Base-by-base conservation (phyloP, 2,113 vertebrate genomes). In the Pipa parva region DNA sequence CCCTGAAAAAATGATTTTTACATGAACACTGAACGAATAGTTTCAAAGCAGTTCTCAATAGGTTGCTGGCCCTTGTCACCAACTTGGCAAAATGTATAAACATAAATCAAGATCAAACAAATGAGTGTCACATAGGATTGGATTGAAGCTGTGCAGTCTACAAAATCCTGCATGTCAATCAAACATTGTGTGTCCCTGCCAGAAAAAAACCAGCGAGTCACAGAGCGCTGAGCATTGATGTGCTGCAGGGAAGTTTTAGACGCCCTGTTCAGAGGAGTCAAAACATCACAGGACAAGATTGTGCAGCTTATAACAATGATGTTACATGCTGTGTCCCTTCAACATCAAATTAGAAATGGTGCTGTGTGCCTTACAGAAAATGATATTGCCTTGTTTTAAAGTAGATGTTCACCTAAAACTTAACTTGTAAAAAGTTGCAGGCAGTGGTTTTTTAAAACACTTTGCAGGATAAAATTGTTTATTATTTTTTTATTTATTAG, bases 121-220 rank as follows among this genome's bases (percentile, higher is more conserved):
- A 29, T 13, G 7, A 27, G 57, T 60, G 58, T 54, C 57, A 70
- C 46, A 61, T 33, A 61, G 26, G 39, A 24, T 31, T 28, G 31
- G 33, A 27, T 49, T 54, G 51, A 54, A 61, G 58, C 66, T 70
- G 49, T 45, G 49, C 48, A 33, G 9, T 29, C 66, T 54, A 61
- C 50, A 45, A 54, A 61, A 45, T 37, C n/a, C 24, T 45, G 33
- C 18, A 70, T 52, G 33, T 36, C 57, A 31, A 18, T 70, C 57
- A 70, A 42, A 54, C 25, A 29, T 60, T 61, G 7, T 29, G 20
- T 61, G 26, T 61, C 57, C 55, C 57, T 69, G 31, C 45, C 46
- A 69, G 56, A 33, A 69, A 48, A 51, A 69, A 70, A 70, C 66
- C 65, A 69, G 65, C 55, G 17, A 12, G 66, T 54, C 33, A 61